These are phyloP conservation scores for Theristicus caerulescens DNA, from an alignment of 2,113 vertebrate species.

Conservation along the genomic window DNA sequence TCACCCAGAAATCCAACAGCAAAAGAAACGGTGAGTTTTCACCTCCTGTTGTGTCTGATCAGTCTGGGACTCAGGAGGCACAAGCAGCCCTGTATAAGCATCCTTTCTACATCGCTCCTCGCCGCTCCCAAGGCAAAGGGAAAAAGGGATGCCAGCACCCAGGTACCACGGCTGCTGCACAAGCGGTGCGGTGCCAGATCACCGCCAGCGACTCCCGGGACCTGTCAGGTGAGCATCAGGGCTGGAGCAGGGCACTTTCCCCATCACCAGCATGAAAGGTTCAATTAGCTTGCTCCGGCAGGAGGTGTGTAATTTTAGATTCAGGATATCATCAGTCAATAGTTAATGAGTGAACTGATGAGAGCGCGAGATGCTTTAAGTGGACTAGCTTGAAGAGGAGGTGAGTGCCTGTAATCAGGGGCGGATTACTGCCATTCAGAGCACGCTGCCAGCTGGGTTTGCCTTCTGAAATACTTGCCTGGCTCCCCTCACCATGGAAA, in stretches of 20 bases:
- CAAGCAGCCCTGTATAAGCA: not conserved
- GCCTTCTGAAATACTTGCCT: conserved; percentile 29
- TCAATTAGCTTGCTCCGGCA: conserved; percentile 54
- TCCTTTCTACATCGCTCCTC: not conserved
- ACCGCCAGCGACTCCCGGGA: accelerated
- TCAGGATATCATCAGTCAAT: conserved; percentile 68
- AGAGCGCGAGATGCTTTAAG: conserved; percentile 45
- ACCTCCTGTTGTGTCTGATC: not conserved
- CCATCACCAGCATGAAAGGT: conserved; percentile 42
- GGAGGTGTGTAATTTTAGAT: conserved; percentile 68
- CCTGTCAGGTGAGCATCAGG: not conserved
- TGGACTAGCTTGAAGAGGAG: conserved; percentile 57
- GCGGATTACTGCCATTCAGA: conserved; percentile 61
- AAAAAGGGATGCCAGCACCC: not conserved
- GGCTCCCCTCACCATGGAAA: conserved; percentile 55
- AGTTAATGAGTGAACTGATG: conserved; percentile 68
- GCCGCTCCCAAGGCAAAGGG: not conserved
- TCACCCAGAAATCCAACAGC: not conserved
- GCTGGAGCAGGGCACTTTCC: conserved; percentile 1
- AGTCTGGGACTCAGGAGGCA: not conserved
- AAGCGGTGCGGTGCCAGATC: accelerated
- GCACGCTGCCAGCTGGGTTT: conserved; percentile 42
- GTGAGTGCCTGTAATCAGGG: conserved; percentile 65
- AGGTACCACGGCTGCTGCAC: not conserved
- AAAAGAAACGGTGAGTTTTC: not conserved